Conservation (phyloP, 2,888 invertebrate genomes). For the Ophioninae sp. region DNA sequence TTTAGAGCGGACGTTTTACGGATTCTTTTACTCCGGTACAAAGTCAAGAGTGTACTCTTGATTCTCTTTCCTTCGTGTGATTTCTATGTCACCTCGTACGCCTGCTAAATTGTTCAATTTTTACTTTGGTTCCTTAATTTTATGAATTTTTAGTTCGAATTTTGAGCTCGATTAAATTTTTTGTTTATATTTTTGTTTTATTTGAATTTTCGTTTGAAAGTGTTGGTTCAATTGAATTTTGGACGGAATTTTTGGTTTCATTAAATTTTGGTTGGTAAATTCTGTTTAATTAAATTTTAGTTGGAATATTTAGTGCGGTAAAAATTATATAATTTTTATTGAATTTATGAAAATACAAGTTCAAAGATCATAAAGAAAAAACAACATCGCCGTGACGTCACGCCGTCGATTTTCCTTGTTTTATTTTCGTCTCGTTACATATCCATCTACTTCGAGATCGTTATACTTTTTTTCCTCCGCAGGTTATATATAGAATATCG, state of each 20-base stretch:
- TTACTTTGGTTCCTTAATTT: no score
- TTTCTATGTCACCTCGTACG: no score
- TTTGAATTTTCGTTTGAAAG: no score
- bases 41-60: not conserved
- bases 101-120: no score
- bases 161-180: no score
- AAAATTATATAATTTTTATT: not conserved
- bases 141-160: no score
- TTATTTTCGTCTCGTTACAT: not conserved
- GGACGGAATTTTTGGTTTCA: no score
- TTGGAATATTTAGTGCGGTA: no score
- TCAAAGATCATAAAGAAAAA: not conserved
- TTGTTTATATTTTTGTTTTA: no score
- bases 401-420: not conserved
- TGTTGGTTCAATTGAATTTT: no score
- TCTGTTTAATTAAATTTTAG: no score
- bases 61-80: not conserved
- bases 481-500: not conserved
- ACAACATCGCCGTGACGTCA: not conserved
- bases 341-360: not conserved
- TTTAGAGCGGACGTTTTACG: slow-evolving; percentile 2
- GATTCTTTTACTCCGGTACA: not conserved
- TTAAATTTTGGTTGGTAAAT: no score
- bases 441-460: not conserved
- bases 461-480: not conserved